These are phyloP conservation scores for Sinosuthora webbiana DNA, from an alignment of 2,113 vertebrate species.

Conservation along the genomic window DNA sequence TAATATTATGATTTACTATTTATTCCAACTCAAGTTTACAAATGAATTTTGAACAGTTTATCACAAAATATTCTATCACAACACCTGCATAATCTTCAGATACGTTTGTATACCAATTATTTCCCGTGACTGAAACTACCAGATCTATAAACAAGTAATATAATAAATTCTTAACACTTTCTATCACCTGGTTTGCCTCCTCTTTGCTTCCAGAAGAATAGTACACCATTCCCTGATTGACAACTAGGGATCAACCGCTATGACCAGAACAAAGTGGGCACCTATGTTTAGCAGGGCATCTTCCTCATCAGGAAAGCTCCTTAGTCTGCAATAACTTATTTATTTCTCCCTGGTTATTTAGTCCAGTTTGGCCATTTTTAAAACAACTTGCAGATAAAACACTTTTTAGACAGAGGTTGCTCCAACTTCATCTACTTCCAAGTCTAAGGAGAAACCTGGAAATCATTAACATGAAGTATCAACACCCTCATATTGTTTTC, in stretches of 20 bases:
- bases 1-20: not conserved
- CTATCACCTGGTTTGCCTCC: not conserved
- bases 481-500: not conserved
- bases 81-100: not conserved
- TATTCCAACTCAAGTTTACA: not conserved
- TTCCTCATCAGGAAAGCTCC: not conserved
- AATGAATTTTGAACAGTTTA: not conserved
- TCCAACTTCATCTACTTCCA: not conserved
- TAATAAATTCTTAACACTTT: not conserved
- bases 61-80: fast-evolving
- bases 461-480: not conserved
- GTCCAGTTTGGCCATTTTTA: not conserved
- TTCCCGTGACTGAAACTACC: not conserved
- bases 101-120: not conserved
- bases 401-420: not conserved
- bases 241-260: fast-evolving
- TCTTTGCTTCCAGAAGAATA: not conserved
- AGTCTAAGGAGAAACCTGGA: not conserved
- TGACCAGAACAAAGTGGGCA: fast-evolving
- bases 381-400: not conserved
- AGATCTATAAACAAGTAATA: not conserved
- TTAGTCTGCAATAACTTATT: not conserved
- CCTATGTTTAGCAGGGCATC: fast-evolving
- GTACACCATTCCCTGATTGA: not conserved
- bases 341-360: not conserved